Evolutionary conservation across 2,797 vertebrate genomes (phyloP), one percentile per base, ranked within the genome.

Genomic region (Betta splendens): DNA sequence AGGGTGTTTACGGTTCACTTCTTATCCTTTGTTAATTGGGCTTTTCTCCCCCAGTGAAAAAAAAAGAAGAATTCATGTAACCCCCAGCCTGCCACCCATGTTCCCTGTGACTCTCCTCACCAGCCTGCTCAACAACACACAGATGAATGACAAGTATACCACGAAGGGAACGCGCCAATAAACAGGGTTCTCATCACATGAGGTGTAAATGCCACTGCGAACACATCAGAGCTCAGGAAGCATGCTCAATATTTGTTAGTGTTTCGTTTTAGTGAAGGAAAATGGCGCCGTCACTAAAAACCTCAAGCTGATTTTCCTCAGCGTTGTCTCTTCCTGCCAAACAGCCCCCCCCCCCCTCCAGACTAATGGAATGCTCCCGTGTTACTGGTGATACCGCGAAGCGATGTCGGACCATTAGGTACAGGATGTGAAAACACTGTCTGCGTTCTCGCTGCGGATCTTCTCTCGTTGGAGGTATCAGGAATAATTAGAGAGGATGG

Each of bases 11-110:
- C 84, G 91, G 92, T 93, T 93, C 92, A 93, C 88, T 91, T 92
- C 89, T 92, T 91, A 91, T 92, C 88, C 90, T 90, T 91, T 92
- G 89, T 92, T 93, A 93, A 94, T 93, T 93, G 92, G 89, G 86
- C 84, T 87, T 89, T 91, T 87, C 87, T 86, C 74, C 75, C 83
- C 72, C 77, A 77, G 71, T 75, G 73, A 78, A 83, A 88, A 81
- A 83, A 85, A 68, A 81, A 77, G 45, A 80, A 88, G 76, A 86
- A 88, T 86, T 88, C 78, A 85, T 80, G 79, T 83, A 66, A 75
- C 88, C 83, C 84, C 76, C 84, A 75, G 79, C 79, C 79, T 71
- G 69, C 83, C 88, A 86, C 86, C 80, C 87, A 84, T 75, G 73
- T 71, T 69, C 75, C 69, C 81, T 49, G 59, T 71, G 80, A 79